Base-by-base conservation (phyloP, 2,888 invertebrate genomes). In the Heliconius ethilla region DNA sequence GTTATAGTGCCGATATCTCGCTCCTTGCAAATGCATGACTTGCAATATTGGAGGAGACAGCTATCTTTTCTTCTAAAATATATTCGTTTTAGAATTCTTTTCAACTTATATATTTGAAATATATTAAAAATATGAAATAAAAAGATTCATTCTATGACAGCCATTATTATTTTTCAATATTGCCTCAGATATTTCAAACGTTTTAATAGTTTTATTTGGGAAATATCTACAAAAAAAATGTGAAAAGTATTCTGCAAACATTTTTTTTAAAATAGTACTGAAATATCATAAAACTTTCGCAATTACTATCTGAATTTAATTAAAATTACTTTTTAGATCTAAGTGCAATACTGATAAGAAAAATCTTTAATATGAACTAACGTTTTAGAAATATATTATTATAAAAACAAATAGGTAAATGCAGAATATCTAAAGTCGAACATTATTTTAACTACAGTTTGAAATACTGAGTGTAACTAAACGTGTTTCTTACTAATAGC, bases 401-500 rank as follows among this genome's bases (percentile, higher is more conserved):
- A 33, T 66, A n/a, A n/a, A n/a, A 67, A 40, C n/a, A n/a, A 59
- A 72, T 33, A 33, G 33, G 33, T 33, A 33, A 59, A 72, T 72
- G 6, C 13, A 70, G n/a, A 33, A 72, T 25, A 15, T 37, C 33
- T 29, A 55, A 59, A 59, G 15, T 33, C 25, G 59, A n/a, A 18
- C 37, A 59, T 72, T 59, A 76, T 55, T 70, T 65, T 65, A 45
- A 27, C 76, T 72, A 29, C 29, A 65, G 37, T 29, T 37, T 29
- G 62, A 76, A 70, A 74, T 66, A 76, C 70, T 37, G 69, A 75
- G 78, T 79, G 78, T 81, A 81, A 81, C 81, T 82, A 83, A 83
- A 83, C 79, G 77, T 80, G 79, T 78, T 82, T 81, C 83, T 76
- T 82, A 83, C 85, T 88, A 90, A 91, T 89, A 86, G 85, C 83